Conservation (phyloP, 2,113 vertebrate genomes). For the Pyxicephalus adspersus region DNA sequence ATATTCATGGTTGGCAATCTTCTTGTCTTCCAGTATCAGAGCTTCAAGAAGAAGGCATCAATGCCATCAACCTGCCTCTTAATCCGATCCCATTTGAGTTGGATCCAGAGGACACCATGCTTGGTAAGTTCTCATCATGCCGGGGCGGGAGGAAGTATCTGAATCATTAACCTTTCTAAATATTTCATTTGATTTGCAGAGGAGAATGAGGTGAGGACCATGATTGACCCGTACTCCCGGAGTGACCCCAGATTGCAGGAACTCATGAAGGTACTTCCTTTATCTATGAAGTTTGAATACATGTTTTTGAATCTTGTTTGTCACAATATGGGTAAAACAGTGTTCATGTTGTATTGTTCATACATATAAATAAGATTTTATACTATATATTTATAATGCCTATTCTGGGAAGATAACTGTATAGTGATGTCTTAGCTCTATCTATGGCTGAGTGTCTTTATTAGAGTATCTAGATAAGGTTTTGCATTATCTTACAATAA, state of each 20-base stretch:
- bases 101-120: constrained; percentile 97
- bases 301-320: too few species aligned
- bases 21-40: constrained; percentile 84
- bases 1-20: fast-evolving
- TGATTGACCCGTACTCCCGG: constrained; percentile 88
- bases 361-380: too few species aligned
- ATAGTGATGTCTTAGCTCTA: too few species aligned
- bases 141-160: not conserved
- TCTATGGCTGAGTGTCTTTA: too few species aligned
- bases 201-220: constrained; percentile 89
- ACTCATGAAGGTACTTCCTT: constrained; percentile 80
- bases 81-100: constrained; percentile 95
- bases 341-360: too few species aligned
- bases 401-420: too few species aligned
- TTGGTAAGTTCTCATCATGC: constrained; percentile 77
- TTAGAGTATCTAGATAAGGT: too few species aligned
- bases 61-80: constrained; percentile 97
- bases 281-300: too few species aligned
- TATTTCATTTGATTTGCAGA: constrained; percentile 70
- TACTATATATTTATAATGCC: too few species aligned
- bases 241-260: constrained; percentile 87
- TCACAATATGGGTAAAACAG: too few species aligned
- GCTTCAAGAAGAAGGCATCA: constrained; percentile 98
- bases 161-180: not conserved
- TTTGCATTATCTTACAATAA: too few species aligned